Base-by-base conservation (phyloP, 2,113 vertebrate genomes). In the Crotophaga sulcirostris region DNA sequence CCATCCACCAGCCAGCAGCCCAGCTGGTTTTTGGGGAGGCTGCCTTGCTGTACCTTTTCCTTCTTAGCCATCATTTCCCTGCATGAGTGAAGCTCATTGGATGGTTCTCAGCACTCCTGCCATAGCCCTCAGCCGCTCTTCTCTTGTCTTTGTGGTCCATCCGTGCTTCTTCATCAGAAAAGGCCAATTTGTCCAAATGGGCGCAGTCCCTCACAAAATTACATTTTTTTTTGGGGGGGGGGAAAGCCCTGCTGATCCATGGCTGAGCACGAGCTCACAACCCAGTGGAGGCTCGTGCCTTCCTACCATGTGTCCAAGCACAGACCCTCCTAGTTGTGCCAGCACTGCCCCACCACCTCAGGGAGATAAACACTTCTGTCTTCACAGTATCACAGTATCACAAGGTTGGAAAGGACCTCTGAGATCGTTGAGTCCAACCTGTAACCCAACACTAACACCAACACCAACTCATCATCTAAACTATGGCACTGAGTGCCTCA, bases 141-240 rank as follows among this genome's bases (percentile, higher is more conserved):
- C n/a, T 47, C 55, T 34, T 13, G 9, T 23, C 18, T n/a, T 36
- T 2, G 6, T 38, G 29, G 11, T 25, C 51, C 19, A 5, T 4
- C 25, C 9, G 4, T 19, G n/a, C 9, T n/a, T 45, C 59, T 64
- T 19, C 16, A 34, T 7, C 16, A 23, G 24, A 40, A 79, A 75
- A 58, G 17, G 24, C 9, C 11, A 9, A 47, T 49, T 73, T 28
- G 23, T 25, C 54, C 16, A 38, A 28, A 40, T 7, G 19, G 33
- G 13, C 15, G 16, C 9, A 5, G 33, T n/a, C 17, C 3, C 6
- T 12, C 58, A 7, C 29, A 51, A 42, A 33, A 25, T 5, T 13
- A 25, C 1, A 3, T 7, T 2, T 3, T 29, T 45, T 29, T n/a
- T n/a, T 3, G 0, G 2, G 3, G 23, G 40, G 11, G 10, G 2